Percentiles rank a stretch among this genome's conserved stretches.
Evolutionary conservation across 2,113 vertebrate genomes (phyloP).

Genomic region (Rhinoderma darwinii): DNA sequence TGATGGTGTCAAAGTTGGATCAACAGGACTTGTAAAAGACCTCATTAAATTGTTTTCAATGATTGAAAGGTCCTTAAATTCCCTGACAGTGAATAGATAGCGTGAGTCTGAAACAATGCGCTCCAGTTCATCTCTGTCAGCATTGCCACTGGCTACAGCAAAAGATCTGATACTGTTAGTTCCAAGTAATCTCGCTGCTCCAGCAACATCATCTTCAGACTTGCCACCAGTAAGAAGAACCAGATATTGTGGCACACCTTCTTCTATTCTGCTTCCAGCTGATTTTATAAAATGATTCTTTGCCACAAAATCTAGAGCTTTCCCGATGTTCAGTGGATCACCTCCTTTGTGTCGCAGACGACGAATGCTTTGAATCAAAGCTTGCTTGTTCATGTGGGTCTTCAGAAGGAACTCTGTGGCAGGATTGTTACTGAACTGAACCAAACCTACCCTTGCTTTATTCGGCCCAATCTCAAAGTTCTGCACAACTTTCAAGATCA

Average conservation of each 20-base stretch:
- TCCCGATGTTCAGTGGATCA: conserved; percentile 78
- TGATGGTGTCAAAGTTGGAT: conserved; percentile 58
- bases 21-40: conserved; percentile 63
- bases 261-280: conserved; percentile 81
- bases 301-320: conserved; percentile 83
- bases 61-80: conserved; percentile 76
- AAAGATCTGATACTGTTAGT: conserved; percentile 75
- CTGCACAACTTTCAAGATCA: conserved; percentile 80
- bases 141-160: conserved; percentile 78
- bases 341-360: conserved; percentile 85
- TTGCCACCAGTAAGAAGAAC: conserved; percentile 87
- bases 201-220: conserved; percentile 81
- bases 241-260: conserved; percentile 88
- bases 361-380: conserved; percentile 76
- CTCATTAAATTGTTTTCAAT: conserved; percentile 70
- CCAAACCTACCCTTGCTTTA: conserved; percentile 81
- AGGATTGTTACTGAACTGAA: conserved; percentile 84
- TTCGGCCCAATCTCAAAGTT: conserved; percentile 83
- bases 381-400: conserved; percentile 76
- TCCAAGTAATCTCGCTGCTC: conserved; percentile 75
- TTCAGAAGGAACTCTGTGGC: conserved; percentile 86
- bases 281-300: conserved; percentile 81
- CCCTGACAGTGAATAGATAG: conserved; percentile 76
- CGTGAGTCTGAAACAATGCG: conserved; percentile 74
- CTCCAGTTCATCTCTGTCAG: conserved; percentile 76